A percentile compares a stretch with the other conserved stretches of the same genome.
Conservation (phyloP, 1,140 invertebrate species). For the Amphibalanus amphitrite region DNA sequence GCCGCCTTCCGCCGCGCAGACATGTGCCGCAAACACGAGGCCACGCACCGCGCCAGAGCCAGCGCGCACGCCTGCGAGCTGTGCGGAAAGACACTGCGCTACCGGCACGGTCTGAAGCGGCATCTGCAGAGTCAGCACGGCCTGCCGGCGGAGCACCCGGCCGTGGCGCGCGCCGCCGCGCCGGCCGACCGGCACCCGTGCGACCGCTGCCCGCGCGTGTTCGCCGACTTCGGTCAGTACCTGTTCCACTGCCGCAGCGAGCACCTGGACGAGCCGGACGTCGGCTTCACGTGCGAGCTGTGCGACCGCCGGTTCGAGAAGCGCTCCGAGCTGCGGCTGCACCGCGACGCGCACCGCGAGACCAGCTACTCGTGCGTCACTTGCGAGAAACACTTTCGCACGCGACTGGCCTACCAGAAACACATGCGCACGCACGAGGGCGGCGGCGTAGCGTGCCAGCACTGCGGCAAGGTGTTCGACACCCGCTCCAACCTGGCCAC, state of each 20-base stretch:
- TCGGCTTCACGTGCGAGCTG: not conserved
- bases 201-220: not conserved
- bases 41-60: not conserved
- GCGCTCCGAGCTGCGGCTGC: not conserved
- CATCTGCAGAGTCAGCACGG: not conserved
- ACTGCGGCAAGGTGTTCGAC: not conserved
- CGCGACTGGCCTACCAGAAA: not conserved
- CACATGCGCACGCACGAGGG: not conserved
- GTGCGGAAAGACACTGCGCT: not conserved
- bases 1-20: not conserved
- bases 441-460: not conserved
- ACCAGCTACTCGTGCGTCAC: constrained; percentile 1
- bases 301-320: not conserved
- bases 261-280: not conserved
- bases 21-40: not conserved
- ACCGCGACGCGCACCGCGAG: not conserved
- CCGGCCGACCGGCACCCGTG: not conserved
- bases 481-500: not conserved
- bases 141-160: not conserved
- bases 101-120: not conserved
- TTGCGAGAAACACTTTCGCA: not conserved
- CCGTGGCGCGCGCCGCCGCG: not conserved
- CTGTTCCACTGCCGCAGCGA: not conserved
- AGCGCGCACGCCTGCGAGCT: not conserved
- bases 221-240: not conserved